Conservation (phyloP, 2,888 invertebrate genomes). For the Erynnis tages region DNA sequence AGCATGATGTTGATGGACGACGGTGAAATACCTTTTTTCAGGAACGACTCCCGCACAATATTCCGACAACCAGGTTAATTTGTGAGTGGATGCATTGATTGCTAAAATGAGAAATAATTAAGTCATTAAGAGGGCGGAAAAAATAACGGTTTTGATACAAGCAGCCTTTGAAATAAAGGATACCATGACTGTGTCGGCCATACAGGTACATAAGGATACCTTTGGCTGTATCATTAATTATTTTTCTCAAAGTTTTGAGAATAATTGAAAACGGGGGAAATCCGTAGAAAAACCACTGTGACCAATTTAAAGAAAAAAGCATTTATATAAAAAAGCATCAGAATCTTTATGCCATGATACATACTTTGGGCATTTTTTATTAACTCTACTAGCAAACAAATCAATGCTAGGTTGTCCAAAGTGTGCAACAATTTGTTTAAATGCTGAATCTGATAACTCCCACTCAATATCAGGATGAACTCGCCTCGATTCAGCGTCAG, state of each 20-base stretch:
- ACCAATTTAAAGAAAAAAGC: neutral
- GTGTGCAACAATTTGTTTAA: no score
- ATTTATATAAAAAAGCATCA: neutral
- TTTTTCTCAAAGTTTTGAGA: neutral
- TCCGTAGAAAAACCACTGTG: neutral
- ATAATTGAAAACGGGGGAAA: neutral
- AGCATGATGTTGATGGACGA: constrained; percentile 14
- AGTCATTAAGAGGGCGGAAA: neutral
- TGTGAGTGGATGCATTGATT: neutral
- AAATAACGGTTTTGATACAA: neutral
- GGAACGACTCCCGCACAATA: constrained; percentile 16
- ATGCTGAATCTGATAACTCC: no score
- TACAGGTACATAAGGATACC: neutral
- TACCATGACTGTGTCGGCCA: neutral
- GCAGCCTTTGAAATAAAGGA: neutral
- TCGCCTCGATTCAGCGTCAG: constrained; percentile 29
- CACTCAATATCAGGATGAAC: no score
- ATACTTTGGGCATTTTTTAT: neutral
- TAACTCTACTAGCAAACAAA: no score
- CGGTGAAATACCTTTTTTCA: constrained; percentile 1
- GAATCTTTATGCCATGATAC: neutral
- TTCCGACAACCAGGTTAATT: neutral
- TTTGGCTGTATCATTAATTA: neutral
- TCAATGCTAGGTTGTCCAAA: no score
- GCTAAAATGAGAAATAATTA: neutral